Base-by-base conservation (phyloP, 2,888 invertebrate species). In the Amphiduros pacificus region DNA sequence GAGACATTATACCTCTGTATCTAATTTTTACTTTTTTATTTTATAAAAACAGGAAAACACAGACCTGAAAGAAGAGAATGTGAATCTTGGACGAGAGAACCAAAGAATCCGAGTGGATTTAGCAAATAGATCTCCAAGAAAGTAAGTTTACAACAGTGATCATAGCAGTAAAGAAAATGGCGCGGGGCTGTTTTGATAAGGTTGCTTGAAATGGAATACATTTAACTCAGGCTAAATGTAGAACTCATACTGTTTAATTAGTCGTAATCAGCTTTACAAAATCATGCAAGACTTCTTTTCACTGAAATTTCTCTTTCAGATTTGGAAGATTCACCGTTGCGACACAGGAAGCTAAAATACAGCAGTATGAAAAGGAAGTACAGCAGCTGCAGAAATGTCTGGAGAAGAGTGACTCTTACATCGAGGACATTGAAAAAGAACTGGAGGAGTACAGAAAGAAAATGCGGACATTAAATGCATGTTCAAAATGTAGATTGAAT, bases 21-120 rank as follows among this genome's bases (percentile, higher is more conserved):
- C 31, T 22, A 26, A n/a, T 53, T 22, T 52, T n/a, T 40, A 2
- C 27, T 55, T 27, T 41, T 57, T 67, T 66, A 3, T n/a, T n/a
- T n/a, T n/a, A n/a, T n/a, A n/a, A n/a, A n/a, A n/a, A n/a, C 61
- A 80, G 79, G 78, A 76, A 64, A 78, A 77, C 59, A 64, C 61
- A n/a, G 68, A 71, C 32, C 59, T 78, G 59, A 77, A 75, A 51
- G 77, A 78, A 61, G 75, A 75, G 59, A 79, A 76, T 66, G 69
- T 73, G 17, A 70, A 73, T 53, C 62, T 78, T 20, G 71, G 71
- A 29, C 64, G 74, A 64, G 80, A 79, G 67, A 79, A 79, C 63
- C 73, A 77, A 55, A 73, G 70, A 36, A 54, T 80, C 22, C 60
- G 76, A 57, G 63, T 73, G 58, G 79, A 78, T 61, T 64, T 79